Percentiles rank a stretch among this genome's conserved stretches.
Evolutionary conservation across 2,888 invertebrate genomes (phyloP).

Genomic region (Hydroisotoma schaefferi): DNA sequence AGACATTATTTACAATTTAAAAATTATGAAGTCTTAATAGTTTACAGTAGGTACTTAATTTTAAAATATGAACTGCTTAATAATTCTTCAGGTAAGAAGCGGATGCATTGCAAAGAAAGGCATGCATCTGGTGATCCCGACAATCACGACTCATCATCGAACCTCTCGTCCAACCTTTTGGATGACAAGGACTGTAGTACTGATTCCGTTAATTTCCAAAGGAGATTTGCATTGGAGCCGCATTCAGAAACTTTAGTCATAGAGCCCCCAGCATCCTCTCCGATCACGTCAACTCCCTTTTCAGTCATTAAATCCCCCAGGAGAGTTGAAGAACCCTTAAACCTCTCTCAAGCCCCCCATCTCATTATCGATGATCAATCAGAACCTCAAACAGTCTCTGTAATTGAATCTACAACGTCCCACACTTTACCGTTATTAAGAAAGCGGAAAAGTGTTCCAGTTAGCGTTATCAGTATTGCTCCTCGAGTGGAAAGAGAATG

Average conservation of each 20-base stretch:
- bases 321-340: conserved; percentile 2
- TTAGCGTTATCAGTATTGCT: conserved; percentile 8
- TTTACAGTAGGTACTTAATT: no score
- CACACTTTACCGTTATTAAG: not conserved
- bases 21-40: no score
- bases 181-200: no score
- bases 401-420: not conserved
- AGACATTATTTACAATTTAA: no score
- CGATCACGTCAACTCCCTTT: conserved; percentile 3
- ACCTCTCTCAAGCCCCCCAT: no score
- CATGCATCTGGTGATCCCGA: conserved; percentile 31
- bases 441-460: not conserved
- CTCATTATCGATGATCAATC: not conserved
- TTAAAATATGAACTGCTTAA: not conserved
- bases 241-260: no score
- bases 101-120: conserved; percentile 28
- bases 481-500: not conserved
- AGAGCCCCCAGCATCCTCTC: not conserved
- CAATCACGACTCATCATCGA: no score
- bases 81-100: conserved; percentile 30
- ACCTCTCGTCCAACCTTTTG: no score
- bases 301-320: conserved; percentile 1
- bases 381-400: not conserved
- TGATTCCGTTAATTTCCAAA: no score
- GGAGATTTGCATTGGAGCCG: no score